These are phyloP conservation scores for Toxonevra muliebris DNA, from an alignment of 2,888 invertebrate genomes.

Conservation along the genomic window DNA sequence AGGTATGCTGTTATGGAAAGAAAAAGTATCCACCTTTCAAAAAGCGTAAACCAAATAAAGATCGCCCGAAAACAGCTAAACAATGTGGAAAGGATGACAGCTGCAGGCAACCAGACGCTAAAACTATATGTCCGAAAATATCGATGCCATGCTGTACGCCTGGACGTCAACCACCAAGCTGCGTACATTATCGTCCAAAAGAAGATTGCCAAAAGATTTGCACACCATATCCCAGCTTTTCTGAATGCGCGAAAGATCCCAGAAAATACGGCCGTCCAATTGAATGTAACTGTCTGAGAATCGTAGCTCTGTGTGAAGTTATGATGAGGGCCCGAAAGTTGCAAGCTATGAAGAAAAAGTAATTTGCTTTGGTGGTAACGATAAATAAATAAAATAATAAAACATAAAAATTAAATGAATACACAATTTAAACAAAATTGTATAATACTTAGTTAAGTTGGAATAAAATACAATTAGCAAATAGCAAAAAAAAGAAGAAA, in stretches of 20 bases:
- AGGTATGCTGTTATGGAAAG: slow-evolving; percentile 47
- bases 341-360: no score
- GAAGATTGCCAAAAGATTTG: slow-evolving; percentile 37
- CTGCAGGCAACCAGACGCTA: background rate
- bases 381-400: no score
- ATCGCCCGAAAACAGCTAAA: slow-evolving; percentile 9
- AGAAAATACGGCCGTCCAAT: slow-evolving; percentile 30
- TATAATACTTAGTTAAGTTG: no score
- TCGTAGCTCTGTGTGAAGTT: slow-evolving; percentile 45
- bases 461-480: no score
- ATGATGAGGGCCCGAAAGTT: no score
- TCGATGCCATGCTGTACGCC: slow-evolving; percentile 35
- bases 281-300: slow-evolving; percentile 46
- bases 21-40: slow-evolving; percentile 39
- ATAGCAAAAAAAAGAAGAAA: no score
- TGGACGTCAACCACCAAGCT: slow-evolving; percentile 39
- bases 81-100: background rate
- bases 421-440: no score
- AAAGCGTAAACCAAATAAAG: background rate
- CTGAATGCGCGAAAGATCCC: slow-evolving; percentile 40
- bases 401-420: no score
- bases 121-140: slow-evolving; percentile 39
- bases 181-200: slow-evolving; percentile 32
- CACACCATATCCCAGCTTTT: slow-evolving; percentile 46
- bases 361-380: no score